Evolutionary conservation across 1,140 invertebrate genomes (phyloP).

Genomic region (Myzus persicae): DNA sequence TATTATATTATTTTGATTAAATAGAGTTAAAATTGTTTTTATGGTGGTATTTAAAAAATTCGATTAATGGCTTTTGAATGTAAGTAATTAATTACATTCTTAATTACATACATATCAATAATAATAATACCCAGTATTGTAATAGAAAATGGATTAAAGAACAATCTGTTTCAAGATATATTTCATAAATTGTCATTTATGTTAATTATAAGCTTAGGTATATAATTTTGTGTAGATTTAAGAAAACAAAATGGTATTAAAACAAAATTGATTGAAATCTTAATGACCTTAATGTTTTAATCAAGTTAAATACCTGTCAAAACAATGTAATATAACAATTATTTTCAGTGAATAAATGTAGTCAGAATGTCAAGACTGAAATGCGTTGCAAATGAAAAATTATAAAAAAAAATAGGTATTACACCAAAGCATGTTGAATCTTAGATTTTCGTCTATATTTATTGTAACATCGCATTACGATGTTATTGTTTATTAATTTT

Average conservation of each 20-base stretch:
- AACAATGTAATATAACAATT: neutral
- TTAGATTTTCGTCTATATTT: neutral
- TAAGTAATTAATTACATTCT: neutral
- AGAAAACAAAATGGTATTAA: neutral
- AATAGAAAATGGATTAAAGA: neutral
- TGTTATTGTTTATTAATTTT: neutral
- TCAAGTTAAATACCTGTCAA: neutral
- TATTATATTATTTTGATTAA: neutral
- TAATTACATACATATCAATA: neutral
- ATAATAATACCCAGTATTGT: neutral
- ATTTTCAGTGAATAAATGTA: neutral
- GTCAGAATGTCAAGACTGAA: neutral
- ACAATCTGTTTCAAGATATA: neutral
- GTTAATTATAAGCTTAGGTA: neutral
- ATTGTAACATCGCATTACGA: neutral
- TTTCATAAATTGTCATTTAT: neutral
- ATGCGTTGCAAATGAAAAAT: neutral
- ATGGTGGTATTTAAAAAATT: neutral
- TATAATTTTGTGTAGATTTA: neutral
- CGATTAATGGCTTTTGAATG: neutral
- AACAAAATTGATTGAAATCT: slow-evolving; percentile 17
- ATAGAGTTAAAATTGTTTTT: neutral
- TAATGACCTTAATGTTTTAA: neutral
- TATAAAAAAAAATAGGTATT: too few species aligned
- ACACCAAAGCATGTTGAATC: neutral